phyloP scores from a whole-genome alignment of 2,888 invertebrate species.

The Andrena dorsata region DNA sequence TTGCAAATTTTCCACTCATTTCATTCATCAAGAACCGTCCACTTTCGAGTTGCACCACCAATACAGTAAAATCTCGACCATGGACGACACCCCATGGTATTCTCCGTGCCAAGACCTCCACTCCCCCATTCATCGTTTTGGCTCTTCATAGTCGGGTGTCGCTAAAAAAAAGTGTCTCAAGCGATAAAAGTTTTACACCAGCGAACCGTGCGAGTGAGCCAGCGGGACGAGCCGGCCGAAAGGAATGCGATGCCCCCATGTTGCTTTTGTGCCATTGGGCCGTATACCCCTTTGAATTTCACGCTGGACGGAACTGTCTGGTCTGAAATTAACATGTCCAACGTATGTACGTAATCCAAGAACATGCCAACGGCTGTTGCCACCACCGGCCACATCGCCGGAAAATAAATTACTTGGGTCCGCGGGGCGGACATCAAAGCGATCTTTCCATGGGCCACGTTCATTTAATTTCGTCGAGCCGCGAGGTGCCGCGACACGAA shows the following conservation, averaged over 20 bases:
- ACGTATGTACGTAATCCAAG: constrained; percentile 63
- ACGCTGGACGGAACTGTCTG: constrained; percentile 23
- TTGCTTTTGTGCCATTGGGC: constrained; percentile 7
- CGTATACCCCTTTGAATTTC: constrained; percentile 6
- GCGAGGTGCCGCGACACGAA: constrained; percentile 24
- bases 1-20: too few relatives aligned
- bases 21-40: too few relatives aligned
- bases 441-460: constrained; percentile 33
- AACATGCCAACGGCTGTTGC: constrained; percentile 52
- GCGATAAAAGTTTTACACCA: constrained; percentile 6
- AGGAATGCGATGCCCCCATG: constrained; percentile 9
- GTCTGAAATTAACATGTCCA: constrained; percentile 66
- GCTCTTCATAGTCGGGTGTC: background rate
- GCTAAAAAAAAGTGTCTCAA: background rate
- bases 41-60: too few relatives aligned
- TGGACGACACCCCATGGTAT: too few relatives aligned
- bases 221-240: constrained; percentile 3
- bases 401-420: constrained; percentile 64
- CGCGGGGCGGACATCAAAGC: constrained; percentile 63
- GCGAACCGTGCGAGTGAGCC: constrained; percentile 3
- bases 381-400: constrained; percentile 16
- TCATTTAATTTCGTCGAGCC: constrained; percentile 63
- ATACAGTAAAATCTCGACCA: too few relatives aligned
- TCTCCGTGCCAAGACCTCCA: too few relatives aligned
- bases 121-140: too few relatives aligned